phyloP scores from a whole-genome alignment of 92 coral and sea anemone genomes.

The Phenganax subtilis region DNA sequence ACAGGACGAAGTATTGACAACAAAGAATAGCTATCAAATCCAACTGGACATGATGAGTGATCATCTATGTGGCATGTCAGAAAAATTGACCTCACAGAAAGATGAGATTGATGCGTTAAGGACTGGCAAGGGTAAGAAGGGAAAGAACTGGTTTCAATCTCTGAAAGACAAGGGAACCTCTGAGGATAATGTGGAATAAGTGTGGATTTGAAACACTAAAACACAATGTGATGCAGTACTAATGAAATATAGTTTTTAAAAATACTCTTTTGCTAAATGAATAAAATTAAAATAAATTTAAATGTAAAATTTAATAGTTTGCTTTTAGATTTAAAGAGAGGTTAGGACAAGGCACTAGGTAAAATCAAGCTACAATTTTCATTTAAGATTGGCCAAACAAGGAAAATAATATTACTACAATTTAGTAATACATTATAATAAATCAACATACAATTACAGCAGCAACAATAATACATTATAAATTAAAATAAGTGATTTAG shows the following conservation, averaged over 20 bases:
- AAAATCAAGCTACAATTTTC: too few relatives aligned
- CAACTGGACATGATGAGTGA: slow-evolving; percentile 99
- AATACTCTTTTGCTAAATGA: background rate
- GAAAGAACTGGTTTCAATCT: slow-evolving; percentile 55
- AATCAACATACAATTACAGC: background rate
- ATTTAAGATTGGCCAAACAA: too few relatives aligned
- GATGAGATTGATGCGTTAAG: slow-evolving; percentile 87
- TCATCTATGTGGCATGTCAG: slow-evolving; percentile 97
- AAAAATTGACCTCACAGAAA: slow-evolving; percentile 84
- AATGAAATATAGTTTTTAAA: background rate
- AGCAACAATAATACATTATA: too few relatives aligned
- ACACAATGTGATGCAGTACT: background rate
- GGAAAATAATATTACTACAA: background rate
- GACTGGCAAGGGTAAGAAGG: slow-evolving; percentile 73
- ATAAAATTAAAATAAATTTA: background rate
- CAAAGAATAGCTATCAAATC: slow-evolving; percentile 92
- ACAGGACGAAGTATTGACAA: slow-evolving; percentile 90
- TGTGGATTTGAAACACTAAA: background rate
- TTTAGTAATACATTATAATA: background rate
- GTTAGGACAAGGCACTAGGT: too few relatives aligned
- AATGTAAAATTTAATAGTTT: too few relatives aligned
- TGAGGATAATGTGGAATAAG: slow-evolving; percentile 26
- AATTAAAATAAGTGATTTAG: background rate
- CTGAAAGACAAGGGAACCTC: slow-evolving; percentile 31
- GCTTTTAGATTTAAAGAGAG: too few relatives aligned